phyloP scores from a whole-genome alignment of 2,888 invertebrate genomes.

The Zaprionus lineosus region DNA sequence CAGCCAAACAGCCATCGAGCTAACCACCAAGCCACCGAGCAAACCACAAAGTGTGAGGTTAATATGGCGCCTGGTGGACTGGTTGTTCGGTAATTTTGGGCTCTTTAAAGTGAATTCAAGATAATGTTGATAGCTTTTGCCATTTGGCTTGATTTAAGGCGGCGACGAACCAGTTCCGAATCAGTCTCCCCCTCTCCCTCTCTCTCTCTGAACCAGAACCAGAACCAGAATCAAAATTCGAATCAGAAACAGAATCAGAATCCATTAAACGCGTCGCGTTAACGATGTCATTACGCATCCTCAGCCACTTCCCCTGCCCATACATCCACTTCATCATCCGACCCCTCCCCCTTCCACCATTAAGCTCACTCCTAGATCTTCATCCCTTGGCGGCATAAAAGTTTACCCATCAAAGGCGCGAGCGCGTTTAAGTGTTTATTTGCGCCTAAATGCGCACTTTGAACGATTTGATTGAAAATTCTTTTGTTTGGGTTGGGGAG shows the following conservation, averaged over 20 bases:
- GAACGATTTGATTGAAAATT: conserved; percentile 79
- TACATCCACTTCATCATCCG: conserved; percentile 1
- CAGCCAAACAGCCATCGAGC: conserved; percentile 13
- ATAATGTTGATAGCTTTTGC: conserved; percentile 60
- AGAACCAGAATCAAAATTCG: conserved; percentile 13
- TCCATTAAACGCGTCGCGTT: conserved; percentile 70
- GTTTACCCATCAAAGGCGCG: conserved; percentile 77
- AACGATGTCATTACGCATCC: conserved; percentile 84
- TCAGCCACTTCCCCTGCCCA: conserved; percentile 91
- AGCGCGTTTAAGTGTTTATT: conserved; percentile 79
- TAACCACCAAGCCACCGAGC: conserved; percentile 51
- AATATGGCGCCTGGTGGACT: conserved; percentile 30
- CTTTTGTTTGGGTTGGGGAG: conserved; percentile 27
- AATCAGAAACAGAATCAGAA: conserved; percentile 29
- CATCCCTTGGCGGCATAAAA: conserved; percentile 57
- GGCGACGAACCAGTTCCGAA: conserved; percentile 29
- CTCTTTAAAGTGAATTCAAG: conserved; percentile 55
- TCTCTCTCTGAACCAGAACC: conserved; percentile 7
- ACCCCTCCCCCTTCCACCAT: conserved; percentile 15
- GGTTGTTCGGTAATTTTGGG: not conserved
- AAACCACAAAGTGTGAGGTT: conserved; percentile 66
- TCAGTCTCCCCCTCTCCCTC: too few species aligned
- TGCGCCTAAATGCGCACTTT: conserved; percentile 80
- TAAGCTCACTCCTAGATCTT: conserved; percentile 47
- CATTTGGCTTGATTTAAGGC: conserved; percentile 57